Base-by-base conservation (phyloP, 1,140 invertebrate species). In the Macrobrachium rosenbergii region DNA sequence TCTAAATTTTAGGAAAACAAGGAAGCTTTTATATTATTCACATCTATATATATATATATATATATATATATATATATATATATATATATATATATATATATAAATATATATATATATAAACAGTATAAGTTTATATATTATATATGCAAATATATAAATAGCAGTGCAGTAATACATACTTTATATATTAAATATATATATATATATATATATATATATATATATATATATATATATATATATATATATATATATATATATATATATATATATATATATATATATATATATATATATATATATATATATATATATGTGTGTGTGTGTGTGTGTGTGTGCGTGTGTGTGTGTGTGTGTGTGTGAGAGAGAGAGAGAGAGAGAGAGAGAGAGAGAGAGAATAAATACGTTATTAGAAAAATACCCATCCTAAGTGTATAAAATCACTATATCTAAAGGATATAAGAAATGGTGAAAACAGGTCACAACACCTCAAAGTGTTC, bases 321-420 rank as follows among this genome's bases (percentile, higher is more conserved):
- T 67, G 45, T 73, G 45, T 67, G 28, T 82, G 28, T 82, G 63
- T 82, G 63, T 82, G 28, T 82, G 62, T 82, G 62, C 72, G 63
- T 82, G 28, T 82, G 63, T 82, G 63, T 82, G 28, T 69, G 23
- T 69, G 63, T 69, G 63, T 69, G 43, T 73, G 64, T 73, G 2
- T 82, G 63, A 45, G 58, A 45, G 43, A 10, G 43, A 19, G 19
- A 16, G 73, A 45, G 8, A 21, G 58, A 28, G 23, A 21, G 58
- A 28, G 23, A 23, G 59, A 62, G 58, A 21, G 77, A 62, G 58
- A 21, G 77, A 62, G 58, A 21, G n/a, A 62, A 21, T 60, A n/a
- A n/a, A n/a, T n/a, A n/a, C n/a, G n/a, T n/a, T n/a, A n/a, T n/a
- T n/a, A n/a, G n/a, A n/a, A n/a, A n/a, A n/a, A n/a, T n/a, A n/a